Evolutionary conservation across 37 sponge, comb jelly and placozoan species (phyloP).

Genomic region (Amphimedon queenslandica): DNA sequence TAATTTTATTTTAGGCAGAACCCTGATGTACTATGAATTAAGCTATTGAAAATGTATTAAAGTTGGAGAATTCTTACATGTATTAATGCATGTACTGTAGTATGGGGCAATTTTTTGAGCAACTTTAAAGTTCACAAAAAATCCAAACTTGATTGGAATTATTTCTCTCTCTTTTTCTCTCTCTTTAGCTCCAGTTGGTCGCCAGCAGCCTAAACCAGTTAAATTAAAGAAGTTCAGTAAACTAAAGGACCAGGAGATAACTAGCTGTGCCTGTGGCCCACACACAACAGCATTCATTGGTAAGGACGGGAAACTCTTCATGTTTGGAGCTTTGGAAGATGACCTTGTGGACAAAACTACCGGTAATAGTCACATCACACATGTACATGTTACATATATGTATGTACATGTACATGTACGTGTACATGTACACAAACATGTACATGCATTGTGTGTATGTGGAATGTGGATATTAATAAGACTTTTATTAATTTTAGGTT

Average conservation of each 20-base stretch:
- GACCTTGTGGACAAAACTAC: constrained; percentile 65
- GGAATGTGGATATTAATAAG: too few relatives aligned
- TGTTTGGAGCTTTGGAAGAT: constrained; percentile 74
- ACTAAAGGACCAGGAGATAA: constrained; percentile 65
- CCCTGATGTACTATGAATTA: too few relatives aligned
- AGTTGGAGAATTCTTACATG: too few relatives aligned
- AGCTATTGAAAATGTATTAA: too few relatives aligned
- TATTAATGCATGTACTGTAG: too few relatives aligned
- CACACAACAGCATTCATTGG: constrained; percentile 61
- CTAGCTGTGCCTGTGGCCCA: constrained; percentile 35
- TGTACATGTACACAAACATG: background rate
- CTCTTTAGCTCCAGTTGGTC: constrained; percentile 12
- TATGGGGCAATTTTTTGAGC: background rate
- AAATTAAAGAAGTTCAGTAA: constrained; percentile 49
- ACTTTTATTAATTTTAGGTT: too few relatives aligned
- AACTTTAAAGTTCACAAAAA: too few relatives aligned
- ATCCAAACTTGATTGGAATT: background rate
- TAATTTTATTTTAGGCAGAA: too few relatives aligned
- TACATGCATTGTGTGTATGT: background rate
- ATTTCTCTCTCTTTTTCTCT: background rate
- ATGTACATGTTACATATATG: background rate
- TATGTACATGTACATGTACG: background rate
- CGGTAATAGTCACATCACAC: constrained; percentile 7
- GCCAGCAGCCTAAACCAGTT: constrained; percentile 33
- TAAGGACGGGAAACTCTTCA: constrained; percentile 76